A percentile compares a stretch with the other conserved stretches of the same genome.
Evolutionary conservation across 2,797 vertebrate species (phyloP).

Genomic region (Sebastes cheni): DNA sequence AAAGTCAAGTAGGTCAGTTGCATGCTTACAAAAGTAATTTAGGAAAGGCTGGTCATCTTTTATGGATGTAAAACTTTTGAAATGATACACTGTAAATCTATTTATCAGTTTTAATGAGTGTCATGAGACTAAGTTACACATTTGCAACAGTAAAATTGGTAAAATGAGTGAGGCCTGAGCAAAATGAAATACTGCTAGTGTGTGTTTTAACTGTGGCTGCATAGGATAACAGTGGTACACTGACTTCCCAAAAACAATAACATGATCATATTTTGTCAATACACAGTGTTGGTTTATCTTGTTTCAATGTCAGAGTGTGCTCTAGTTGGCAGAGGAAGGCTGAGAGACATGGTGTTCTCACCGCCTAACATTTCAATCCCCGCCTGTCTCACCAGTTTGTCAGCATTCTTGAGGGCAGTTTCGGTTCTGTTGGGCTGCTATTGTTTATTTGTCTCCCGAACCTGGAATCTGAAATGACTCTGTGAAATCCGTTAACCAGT

Average conservation of each 20-base stretch:
- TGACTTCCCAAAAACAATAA: background rate
- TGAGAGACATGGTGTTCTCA: slow-evolving; percentile 30
- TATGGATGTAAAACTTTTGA: background rate
- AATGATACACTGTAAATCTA: background rate
- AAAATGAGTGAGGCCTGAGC: background rate
- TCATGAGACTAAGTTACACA: background rate
- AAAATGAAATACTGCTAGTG: background rate
- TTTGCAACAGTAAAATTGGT: background rate
- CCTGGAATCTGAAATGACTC: slow-evolving; percentile 13
- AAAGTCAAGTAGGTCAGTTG: background rate
- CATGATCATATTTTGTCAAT: background rate
- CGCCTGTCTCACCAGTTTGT: slow-evolving; percentile 56
- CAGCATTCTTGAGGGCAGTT: slow-evolving; percentile 65
- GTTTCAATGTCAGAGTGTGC: background rate
- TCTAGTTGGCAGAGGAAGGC: background rate
- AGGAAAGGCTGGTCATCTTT: background rate
- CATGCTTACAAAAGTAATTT: background rate
- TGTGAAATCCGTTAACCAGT: background rate
- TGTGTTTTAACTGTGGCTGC: background rate
- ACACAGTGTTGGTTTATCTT: background rate
- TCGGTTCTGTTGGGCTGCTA: slow-evolving; percentile 23
- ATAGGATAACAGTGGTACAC: background rate
- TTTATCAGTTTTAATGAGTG: background rate
- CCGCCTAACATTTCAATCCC: slow-evolving; percentile 16
- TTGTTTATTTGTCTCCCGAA: slow-evolving; percentile 42